These are phyloP conservation scores for Eremobia ochroleuca DNA, from an alignment of 2,888 invertebrate species.

Conservation along the genomic window DNA sequence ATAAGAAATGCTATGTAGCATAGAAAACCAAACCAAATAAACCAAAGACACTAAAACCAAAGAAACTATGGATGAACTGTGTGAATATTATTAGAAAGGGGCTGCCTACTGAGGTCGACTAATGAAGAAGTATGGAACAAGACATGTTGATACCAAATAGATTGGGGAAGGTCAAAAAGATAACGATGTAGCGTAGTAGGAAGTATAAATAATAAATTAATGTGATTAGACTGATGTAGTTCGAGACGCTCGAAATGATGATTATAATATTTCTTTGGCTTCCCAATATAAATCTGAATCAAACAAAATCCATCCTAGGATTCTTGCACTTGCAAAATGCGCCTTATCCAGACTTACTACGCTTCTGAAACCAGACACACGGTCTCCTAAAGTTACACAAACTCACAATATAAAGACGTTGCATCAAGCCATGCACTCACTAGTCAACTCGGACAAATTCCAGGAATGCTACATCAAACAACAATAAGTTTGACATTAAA, in stretches of 20 bases:
- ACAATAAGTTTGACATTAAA: slow-evolving; percentile 61
- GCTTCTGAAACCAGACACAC: not conserved
- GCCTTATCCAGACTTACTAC: not conserved
- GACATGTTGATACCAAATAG: too few relatives aligned
- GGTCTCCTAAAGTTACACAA: not conserved
- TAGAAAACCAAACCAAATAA: too few relatives aligned
- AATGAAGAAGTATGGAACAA: too few relatives aligned
- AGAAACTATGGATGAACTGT: too few relatives aligned
- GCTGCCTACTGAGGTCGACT: too few relatives aligned
- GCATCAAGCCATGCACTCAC: slow-evolving; percentile 7
- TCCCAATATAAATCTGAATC: not conserved
- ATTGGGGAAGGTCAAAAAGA: too few relatives aligned
- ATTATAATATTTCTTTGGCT: not conserved
- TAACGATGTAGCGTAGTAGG: too few relatives aligned
- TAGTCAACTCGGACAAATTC: slow-evolving; percentile 9
- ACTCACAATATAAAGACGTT: not conserved
- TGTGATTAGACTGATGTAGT: not conserved
- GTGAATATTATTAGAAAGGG: too few relatives aligned
- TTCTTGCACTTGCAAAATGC: not conserved
- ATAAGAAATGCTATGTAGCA: too few relatives aligned
- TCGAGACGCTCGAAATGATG: not conserved
- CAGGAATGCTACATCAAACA: slow-evolving; percentile 42
- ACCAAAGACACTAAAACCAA: too few relatives aligned
- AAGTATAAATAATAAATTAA: too few relatives aligned
- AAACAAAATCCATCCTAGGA: not conserved